Percentiles rank a stretch among this genome's conserved stretches.
These are phyloP conservation scores for Propithecus deckenii DNA, from an alignment of 2,797 vertebrate genomes.

Conservation along the genomic window DNA sequence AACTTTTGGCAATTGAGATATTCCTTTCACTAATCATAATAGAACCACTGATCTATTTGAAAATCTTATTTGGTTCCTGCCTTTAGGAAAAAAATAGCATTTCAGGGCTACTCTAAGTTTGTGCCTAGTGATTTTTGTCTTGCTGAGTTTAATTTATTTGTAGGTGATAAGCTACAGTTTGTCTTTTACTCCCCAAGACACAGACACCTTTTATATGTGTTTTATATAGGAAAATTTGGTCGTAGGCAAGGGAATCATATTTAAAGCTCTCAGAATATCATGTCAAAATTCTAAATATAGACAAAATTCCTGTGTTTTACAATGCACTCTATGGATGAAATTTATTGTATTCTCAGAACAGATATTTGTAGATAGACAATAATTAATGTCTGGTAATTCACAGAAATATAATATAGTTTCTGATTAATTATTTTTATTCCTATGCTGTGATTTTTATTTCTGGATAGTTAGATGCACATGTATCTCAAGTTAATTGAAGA, in stretches of 20 bases:
- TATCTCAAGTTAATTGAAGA: background rate
- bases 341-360: background rate
- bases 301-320: background rate
- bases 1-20: background rate
- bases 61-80: background rate
- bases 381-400: background rate
- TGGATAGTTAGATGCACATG: background rate
- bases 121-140: background rate
- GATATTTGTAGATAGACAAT: background rate
- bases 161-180: background rate
- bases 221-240: background rate
- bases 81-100: background rate
- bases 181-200: background rate
- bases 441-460: background rate
- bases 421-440: background rate
- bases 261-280: background rate
- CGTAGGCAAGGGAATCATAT: background rate
- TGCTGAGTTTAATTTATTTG: background rate
- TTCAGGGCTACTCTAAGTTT: background rate
- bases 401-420: background rate
- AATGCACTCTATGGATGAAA: background rate
- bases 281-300: background rate
- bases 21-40: background rate
- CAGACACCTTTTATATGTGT: background rate
- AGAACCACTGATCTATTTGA: background rate